These are phyloP conservation scores for Harmothoe impar DNA, from an alignment of 2,888 invertebrate species.

Conservation along the genomic window DNA sequence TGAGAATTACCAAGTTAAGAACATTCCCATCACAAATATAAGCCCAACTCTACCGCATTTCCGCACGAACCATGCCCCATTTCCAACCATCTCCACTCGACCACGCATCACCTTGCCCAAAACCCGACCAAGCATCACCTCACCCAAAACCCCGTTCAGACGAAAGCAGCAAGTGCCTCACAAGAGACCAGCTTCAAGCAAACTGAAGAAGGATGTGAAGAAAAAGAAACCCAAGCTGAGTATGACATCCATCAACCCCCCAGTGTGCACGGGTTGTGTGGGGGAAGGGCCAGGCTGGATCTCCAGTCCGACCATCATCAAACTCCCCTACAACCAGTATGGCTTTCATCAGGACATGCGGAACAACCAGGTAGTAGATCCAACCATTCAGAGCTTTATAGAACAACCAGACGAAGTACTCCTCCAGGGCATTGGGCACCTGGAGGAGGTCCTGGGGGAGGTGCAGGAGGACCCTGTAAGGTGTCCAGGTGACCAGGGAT, in stretches of 20 bases:
- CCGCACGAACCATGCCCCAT: background rate
- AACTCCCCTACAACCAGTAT: too few relatives aligned
- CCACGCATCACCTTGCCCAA: background rate
- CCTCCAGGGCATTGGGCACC: too few relatives aligned
- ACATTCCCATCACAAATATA: background rate
- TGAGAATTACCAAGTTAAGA: slow-evolving; percentile 1
- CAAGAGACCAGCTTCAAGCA: background rate
- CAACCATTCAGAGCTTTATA: too few relatives aligned
- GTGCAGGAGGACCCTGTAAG: too few relatives aligned
- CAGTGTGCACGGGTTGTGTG: background rate
- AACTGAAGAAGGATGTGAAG: background rate
- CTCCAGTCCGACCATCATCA: background rate
- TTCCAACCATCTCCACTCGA: background rate
- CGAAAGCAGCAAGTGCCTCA: background rate
- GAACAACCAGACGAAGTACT: too few relatives aligned
- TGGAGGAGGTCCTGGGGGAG: too few relatives aligned
- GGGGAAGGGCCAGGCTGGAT: background rate
- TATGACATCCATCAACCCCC: slow-evolving; percentile 40
- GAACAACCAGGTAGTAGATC: too few relatives aligned
- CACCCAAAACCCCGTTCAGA: background rate
- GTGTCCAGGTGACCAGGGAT: too few relatives aligned
- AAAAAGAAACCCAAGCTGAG: background rate
- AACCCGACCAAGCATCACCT: background rate
- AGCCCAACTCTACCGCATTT: background rate
- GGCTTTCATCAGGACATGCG: too few relatives aligned